These are phyloP conservation scores for Scomberomorus guttatus DNA, from an alignment of 2,797 vertebrate genomes.

Conservation along the genomic window DNA sequence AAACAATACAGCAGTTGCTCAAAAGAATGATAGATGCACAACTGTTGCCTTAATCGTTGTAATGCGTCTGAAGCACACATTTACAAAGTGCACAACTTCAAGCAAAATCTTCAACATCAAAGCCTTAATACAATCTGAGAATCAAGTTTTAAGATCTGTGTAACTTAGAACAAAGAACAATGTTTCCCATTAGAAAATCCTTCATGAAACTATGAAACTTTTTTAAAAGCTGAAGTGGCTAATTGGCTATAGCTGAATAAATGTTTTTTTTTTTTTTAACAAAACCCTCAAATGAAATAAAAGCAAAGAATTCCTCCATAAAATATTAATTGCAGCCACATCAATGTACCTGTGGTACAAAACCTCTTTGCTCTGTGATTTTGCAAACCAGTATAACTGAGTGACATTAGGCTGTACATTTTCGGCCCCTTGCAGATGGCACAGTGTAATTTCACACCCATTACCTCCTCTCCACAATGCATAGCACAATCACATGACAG, in stretches of 20 bases:
- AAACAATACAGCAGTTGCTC: constrained; percentile 27
- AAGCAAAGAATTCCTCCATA: neutral
- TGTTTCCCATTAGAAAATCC: neutral
- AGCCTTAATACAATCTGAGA: constrained; percentile 22
- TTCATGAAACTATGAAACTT: constrained; percentile 3
- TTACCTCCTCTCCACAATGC: constrained; percentile 80
- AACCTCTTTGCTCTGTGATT: constrained; percentile 36
- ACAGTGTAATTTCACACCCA: constrained; percentile 82
- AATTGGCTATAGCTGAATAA: neutral
- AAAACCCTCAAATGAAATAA: constrained; percentile 4
- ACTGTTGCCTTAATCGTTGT: constrained; percentile 32
- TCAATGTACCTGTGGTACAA: constrained; percentile 18
- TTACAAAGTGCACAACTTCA: constrained; percentile 32
- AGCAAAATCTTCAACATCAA: constrained; percentile 35
- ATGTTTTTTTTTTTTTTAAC: neutral
- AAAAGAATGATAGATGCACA: constrained; percentile 36
- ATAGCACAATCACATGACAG: constrained; percentile 76
- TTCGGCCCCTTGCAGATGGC: constrained; percentile 69
- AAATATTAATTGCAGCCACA: constrained; percentile 18
- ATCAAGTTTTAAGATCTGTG: constrained; percentile 9
- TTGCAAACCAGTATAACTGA: constrained; percentile 33
- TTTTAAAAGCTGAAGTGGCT: constrained; percentile 8
- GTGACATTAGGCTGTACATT: constrained; percentile 65
- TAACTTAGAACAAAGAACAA: constrained; percentile 21
- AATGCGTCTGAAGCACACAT: constrained; percentile 24